phyloP scores from a whole-genome alignment of 2,888 invertebrate species.

The Amphipyra berbera region DNA sequence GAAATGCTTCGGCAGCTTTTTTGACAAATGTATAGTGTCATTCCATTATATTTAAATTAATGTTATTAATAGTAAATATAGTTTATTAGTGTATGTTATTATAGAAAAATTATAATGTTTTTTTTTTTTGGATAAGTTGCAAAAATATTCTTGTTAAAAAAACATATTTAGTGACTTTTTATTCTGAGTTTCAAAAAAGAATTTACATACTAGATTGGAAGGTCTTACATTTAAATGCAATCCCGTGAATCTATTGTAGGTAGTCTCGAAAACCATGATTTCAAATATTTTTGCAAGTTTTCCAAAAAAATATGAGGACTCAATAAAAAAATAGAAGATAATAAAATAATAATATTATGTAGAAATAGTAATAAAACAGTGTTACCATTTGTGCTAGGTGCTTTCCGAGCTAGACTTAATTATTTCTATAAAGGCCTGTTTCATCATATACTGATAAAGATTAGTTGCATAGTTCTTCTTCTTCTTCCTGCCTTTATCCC shows the following conservation, averaged over 20 bases:
- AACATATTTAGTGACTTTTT: too few species aligned
- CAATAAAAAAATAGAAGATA: constrained; percentile 44
- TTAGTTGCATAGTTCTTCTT: too few species aligned
- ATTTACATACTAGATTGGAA: too few species aligned
- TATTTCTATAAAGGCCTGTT: constrained; percentile 20
- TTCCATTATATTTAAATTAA: constrained; percentile 47
- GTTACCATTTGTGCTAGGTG: constrained; percentile 65
- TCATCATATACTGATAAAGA: not conserved
- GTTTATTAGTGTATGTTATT: constrained; percentile 43
- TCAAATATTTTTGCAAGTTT: constrained; percentile 41
- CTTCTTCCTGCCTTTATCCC: too few species aligned
- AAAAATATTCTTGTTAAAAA: constrained; percentile 12
- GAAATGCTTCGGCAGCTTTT: constrained; percentile 25
- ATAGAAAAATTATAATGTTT: constrained; percentile 39
- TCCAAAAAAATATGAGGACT: constrained; percentile 36
- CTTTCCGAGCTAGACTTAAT: constrained; percentile 48
- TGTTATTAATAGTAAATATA: constrained; percentile 46
- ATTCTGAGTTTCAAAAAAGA: too few species aligned
- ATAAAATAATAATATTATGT: constrained; percentile 25
- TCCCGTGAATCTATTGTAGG: too few species aligned
- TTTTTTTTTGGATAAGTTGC: constrained; percentile 36
- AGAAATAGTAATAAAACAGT: constrained; percentile 40
- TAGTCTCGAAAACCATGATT: not conserved
- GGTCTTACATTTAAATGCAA: too few species aligned
- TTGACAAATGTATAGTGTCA: constrained; percentile 51